Evolutionary conservation across 2,113 vertebrate species (phyloP), one percentile per base, ranked within the genome.

Genomic region (Ammodytes marinus): DNA sequence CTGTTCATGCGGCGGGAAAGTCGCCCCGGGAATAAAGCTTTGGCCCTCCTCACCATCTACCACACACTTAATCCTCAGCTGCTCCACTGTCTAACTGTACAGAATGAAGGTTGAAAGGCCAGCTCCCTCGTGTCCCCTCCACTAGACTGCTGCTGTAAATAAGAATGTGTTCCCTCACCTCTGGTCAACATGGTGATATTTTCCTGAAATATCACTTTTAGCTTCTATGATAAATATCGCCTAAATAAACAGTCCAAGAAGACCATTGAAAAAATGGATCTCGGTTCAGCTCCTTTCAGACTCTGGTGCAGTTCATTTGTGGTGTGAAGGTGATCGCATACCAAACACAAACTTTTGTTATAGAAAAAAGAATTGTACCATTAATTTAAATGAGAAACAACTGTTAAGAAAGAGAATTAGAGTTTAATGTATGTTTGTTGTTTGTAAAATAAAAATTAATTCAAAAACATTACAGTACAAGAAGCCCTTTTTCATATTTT

Each of bases 31-130:
- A 78, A 57, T 43, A 78, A 57, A 43, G 19, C 67, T 68, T 61
- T 71, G 9, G 53, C 70, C 71, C 77, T 61, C 40, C 52, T 80
- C 66, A 7, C 52, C 61, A n/a, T 82, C 76, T 61, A 65, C 67
- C 61, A 52, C 80, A 83, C 76, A 82, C 76, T 90, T 82, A 79
- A 84, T 90, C 82, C 69, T 89, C 68, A 57, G 42, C 67, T 71
- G 74, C 66, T 80, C 64, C 52, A 79, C 14, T 85, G 83, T 89
- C 83, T 80, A 42, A 43, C 61, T 67, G 74, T 86, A 83, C 85
- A 88, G 88, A 88, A 89, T 88, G 67, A 78, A 84, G 87, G 86
- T 85, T 78, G 83, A 74, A 85, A 84, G 89, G 85, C 74, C 84
- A 84, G 74, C 66, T 88, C 85, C 82, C 90, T 43, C 52, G 70